These are phyloP conservation scores for Melanostoma scalare DNA, from an alignment of 2,888 invertebrate species.

Conservation along the genomic window DNA sequence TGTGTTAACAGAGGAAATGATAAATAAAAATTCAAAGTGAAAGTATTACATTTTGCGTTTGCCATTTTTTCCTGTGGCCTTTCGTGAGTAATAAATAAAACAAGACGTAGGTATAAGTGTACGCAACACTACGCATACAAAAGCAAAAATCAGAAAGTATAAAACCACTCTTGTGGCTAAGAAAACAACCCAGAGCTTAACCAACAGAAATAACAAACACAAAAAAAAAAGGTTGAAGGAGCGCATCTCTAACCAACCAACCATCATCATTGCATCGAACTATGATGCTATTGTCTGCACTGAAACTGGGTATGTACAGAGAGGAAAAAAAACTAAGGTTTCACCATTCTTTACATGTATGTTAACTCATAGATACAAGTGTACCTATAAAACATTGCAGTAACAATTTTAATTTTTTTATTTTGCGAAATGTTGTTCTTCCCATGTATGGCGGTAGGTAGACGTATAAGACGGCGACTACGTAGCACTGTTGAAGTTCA, in stretches of 20 bases:
- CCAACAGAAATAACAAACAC: not conserved
- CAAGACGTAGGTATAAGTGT: not conserved
- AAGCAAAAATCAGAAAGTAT: constrained; percentile 33
- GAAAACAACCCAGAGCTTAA: not conserved
- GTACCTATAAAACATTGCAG: constrained; percentile 34
- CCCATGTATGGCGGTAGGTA: constrained; percentile 52
- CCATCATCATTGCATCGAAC: constrained; percentile 72
- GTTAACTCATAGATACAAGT: constrained; percentile 27
- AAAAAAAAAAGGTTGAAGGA: constrained; percentile 51
- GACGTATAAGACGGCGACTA: constrained; percentile 29
- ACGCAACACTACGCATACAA: constrained; percentile 27
- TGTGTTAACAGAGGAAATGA: constrained; percentile 69
- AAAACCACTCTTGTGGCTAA: constrained; percentile 45
- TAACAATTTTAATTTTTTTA: constrained; percentile 15
- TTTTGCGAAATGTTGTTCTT: constrained; percentile 69
- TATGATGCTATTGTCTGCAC: constrained; percentile 82
- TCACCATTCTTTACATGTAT: constrained; percentile 12
- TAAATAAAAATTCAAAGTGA: constrained; percentile 60
- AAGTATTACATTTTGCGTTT: constrained; percentile 59
- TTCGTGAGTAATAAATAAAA: constrained; percentile 36
- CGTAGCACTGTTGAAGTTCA: constrained; percentile 61
- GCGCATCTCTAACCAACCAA: constrained; percentile 75
- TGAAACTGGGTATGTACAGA: constrained; percentile 80
- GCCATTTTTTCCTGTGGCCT: constrained; percentile 44
- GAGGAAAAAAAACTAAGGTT: constrained; percentile 32